These are phyloP conservation scores for Epirrhoe alternata DNA, from an alignment of 2,888 invertebrate genomes.

Conservation along the genomic window DNA sequence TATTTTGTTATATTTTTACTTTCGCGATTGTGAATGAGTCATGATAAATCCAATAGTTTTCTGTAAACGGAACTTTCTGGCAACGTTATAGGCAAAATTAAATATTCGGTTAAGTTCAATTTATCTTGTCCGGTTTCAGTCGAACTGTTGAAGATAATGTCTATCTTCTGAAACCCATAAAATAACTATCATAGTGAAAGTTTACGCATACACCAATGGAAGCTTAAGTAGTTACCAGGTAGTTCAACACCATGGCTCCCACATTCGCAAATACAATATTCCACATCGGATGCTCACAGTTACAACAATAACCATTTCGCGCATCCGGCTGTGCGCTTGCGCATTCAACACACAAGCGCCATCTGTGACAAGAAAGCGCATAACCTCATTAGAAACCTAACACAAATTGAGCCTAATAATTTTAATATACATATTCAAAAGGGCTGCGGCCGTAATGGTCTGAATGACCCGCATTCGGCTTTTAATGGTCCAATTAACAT, in stretches of 20 bases:
- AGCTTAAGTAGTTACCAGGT: neutral
- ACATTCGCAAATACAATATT: slow-evolving; percentile 54
- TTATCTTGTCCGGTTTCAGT: too few relatives aligned
- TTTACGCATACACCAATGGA: neutral
- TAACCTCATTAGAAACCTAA: slow-evolving; percentile 84
- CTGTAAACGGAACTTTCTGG: too few relatives aligned
- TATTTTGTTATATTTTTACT: too few relatives aligned
- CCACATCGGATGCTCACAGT: slow-evolving; percentile 70
- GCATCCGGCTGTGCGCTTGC: slow-evolving; percentile 80
- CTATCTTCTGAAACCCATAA: neutral
- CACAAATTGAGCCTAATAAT: slow-evolving; percentile 84
- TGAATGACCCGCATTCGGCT: slow-evolving; percentile 84
- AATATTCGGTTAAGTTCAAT: too few relatives aligned
- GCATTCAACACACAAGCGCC: slow-evolving; percentile 76
- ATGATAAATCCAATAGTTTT: too few relatives aligned
- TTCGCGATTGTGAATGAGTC: too few relatives aligned
- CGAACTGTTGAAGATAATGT: too few relatives aligned
- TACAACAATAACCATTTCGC: slow-evolving; percentile 80
- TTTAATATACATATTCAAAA: slow-evolving; percentile 85
- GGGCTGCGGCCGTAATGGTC: slow-evolving; percentile 79
- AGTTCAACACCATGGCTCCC: slow-evolving; percentile 14
- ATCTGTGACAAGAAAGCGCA: slow-evolving; percentile 85
- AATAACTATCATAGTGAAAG: neutral
- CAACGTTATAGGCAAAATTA: too few relatives aligned
- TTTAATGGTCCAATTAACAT: slow-evolving; percentile 85